Evolutionary conservation across 2,888 invertebrate genomes (phyloP).

Genomic region (Cordylochernes scorpioides): DNA sequence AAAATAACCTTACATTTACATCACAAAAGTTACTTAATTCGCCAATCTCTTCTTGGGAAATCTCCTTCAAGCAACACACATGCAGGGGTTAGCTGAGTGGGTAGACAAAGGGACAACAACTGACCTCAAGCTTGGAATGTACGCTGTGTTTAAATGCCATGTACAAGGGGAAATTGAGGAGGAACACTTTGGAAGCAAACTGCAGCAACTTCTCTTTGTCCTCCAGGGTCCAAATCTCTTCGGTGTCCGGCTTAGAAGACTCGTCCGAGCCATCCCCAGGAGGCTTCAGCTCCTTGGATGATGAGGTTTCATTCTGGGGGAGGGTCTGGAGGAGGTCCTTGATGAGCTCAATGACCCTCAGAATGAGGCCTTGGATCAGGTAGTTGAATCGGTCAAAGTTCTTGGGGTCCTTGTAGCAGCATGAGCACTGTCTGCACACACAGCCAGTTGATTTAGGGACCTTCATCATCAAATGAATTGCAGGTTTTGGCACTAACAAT

Average conservation of each 20-base stretch:
- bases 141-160: conserved; percentile 54
- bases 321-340: conserved; percentile 25
- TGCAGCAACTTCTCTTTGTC: conserved; percentile 67
- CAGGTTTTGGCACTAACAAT: conserved; percentile 46
- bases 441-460: conserved; percentile 15
- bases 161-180: conserved; percentile 48
- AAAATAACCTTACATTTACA: conserved; percentile 27
- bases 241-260: conserved; percentile 16
- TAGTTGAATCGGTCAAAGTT: conserved; percentile 72
- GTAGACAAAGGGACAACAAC: conserved; percentile 2
- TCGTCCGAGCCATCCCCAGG: conserved; percentile 6
- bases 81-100: neutral
- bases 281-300: conserved; percentile 3
- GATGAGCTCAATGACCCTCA: conserved; percentile 51
- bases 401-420: conserved; percentile 69
- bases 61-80: conserved; percentile 27
- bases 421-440: conserved; percentile 62
- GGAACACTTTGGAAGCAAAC: conserved; percentile 58
- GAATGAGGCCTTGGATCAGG: conserved; percentile 59
- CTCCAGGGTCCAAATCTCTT: conserved; percentile 37
- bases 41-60: conserved; percentile 55
- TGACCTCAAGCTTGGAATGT: conserved; percentile 40
- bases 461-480: conserved; percentile 72
- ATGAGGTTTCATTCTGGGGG: too few species aligned
- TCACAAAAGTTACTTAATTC: conserved; percentile 56